Evolutionary conservation across 1,140 invertebrate genomes (phyloP), one percentile per base, ranked within the genome.

Genomic region (Hyles vespertilio): DNA sequence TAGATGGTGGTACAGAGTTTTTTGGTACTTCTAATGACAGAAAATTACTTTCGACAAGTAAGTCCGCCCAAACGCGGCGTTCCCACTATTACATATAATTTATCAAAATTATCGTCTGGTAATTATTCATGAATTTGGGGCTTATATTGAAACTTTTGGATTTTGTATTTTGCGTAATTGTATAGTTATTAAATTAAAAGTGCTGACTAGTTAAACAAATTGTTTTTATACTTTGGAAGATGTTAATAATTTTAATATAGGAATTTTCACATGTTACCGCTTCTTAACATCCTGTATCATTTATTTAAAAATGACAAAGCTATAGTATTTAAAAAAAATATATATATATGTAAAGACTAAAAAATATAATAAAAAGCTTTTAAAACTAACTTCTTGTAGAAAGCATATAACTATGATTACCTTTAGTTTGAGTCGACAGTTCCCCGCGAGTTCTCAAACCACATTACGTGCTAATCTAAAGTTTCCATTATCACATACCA

Each of bases 401-500:
- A 22, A 5, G 36, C 36, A 40, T 8, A 40, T 8, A 40, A 40
- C 36, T 4, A 51, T n/a, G 3, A 45, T 62, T 62, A 62, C 56
- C 56, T 62, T 51, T 51, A 51, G 10, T 51, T 34, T 9, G 34
- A 34, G 48, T 32, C 6, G 50, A 51, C 34, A 52, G 32, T 51
- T 32, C 62, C 45, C 36, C 54, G 47, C 36, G 1, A 57, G 12
- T 51, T 43, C 10, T 34, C 32, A 53, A 56, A n/a, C 47, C 60
- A 61, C 54, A 47, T 52, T 47, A 32, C 60, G 52, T 61, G 55
- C 51, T 61, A 57, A 44, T 47, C 56, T 4, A 43, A 53, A 61
- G 50, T 53, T 57, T 48, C 12, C 51, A 46, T 44, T 59, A 40
- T 59, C 47, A 64, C 53, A 56, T 58, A 53, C 36, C 48, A 55